phyloP scores from a whole-genome alignment of 2,113 vertebrate species.

The Cyphomyrus discorhynchus region DNA sequence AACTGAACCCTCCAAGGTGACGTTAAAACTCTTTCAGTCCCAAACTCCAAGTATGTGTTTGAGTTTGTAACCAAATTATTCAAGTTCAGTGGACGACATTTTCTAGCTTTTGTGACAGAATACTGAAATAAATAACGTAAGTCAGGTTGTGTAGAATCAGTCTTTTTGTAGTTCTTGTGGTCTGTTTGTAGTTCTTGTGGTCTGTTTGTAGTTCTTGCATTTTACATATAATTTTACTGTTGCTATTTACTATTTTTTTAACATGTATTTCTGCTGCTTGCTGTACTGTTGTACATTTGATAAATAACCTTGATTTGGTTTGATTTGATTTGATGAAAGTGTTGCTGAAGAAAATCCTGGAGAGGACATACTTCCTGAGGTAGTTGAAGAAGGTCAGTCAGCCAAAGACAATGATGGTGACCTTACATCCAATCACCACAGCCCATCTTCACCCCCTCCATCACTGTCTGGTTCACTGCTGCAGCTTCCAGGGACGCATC shows the following conservation, averaged over 20 bases:
- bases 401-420: not conserved
- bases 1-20: not conserved
- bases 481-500: not conserved
- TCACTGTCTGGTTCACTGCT: not conserved
- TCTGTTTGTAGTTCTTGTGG: too few relatives aligned
- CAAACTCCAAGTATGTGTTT: not conserved
- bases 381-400: not conserved
- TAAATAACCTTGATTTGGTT: too few relatives aligned
- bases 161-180: too few relatives aligned
- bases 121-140: not conserved
- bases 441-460: not conserved
- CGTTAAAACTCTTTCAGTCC: not conserved
- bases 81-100: not conserved
- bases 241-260: too few relatives aligned
- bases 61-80: not conserved
- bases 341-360: not conserved
- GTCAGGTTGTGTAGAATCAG: not conserved
- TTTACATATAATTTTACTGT: too few relatives aligned
- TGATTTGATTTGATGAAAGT: not conserved
- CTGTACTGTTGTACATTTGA: not conserved
- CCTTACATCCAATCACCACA: not conserved
- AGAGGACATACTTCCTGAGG: not conserved
- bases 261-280: not conserved
- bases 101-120: not conserved
- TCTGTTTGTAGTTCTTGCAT: too few relatives aligned